These are phyloP conservation scores for Drosophila mettleri DNA, from an alignment of 2,888 invertebrate genomes.

Conservation along the genomic window DNA sequence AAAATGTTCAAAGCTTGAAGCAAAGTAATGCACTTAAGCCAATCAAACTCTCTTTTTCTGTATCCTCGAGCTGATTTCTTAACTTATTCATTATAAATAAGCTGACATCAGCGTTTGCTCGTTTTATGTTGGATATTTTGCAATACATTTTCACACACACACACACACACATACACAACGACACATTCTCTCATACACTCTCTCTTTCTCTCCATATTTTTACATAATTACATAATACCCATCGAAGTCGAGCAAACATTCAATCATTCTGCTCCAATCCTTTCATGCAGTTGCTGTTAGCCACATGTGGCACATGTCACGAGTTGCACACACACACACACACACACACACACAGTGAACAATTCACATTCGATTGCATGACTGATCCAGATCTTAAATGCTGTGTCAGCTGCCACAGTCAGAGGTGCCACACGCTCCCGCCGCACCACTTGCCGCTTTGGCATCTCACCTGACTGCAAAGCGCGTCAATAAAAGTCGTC, in stretches of 20 bases:
- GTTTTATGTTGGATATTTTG: conserved; percentile 4
- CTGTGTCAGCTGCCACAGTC: conserved; percentile 43
- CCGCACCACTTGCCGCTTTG: conserved; percentile 5
- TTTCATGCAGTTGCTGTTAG: conserved; percentile 36
- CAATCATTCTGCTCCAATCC: conserved; percentile 52
- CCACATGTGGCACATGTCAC: conserved; percentile 51
- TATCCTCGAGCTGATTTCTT: background rate
- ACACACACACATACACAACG: background rate
- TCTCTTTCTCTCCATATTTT: background rate
- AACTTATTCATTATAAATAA: conserved; percentile 3
- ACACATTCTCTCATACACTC: background rate
- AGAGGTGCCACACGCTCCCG: conserved; percentile 16
- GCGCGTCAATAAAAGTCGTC: conserved; percentile 54
- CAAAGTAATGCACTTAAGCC: background rate
- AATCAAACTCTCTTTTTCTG: background rate
- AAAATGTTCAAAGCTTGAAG: background rate
- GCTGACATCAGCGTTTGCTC: background rate
- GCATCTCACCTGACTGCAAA: conserved; percentile 40
- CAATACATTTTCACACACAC: conserved; percentile 8
- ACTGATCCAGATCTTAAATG: conserved; percentile 56
- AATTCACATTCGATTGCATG: conserved; percentile 55
- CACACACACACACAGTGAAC: conserved; percentile 27
- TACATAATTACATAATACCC: conserved; percentile 39
- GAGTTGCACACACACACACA: conserved; percentile 27
- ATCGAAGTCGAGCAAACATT: conserved; percentile 23